These are phyloP conservation scores for Eulithis prunata DNA, from an alignment of 2,888 invertebrate genomes.

Conservation along the genomic window DNA sequence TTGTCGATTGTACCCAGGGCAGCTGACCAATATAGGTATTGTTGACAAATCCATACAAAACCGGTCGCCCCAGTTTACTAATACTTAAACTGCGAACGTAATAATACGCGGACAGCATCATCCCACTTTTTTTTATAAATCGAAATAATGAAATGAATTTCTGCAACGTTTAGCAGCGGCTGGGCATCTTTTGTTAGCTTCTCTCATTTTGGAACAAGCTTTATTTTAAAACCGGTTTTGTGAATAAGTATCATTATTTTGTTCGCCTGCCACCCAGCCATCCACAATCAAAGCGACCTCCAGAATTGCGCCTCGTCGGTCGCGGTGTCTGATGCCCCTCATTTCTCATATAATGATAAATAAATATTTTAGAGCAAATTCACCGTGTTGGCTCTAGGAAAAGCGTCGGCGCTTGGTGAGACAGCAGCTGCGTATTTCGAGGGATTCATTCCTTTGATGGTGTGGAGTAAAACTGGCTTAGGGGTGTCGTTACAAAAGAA, in stretches of 20 bases:
- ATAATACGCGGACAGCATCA: conserved; percentile 18
- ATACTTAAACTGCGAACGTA: not conserved
- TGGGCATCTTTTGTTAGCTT: conserved; percentile 41
- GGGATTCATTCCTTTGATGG: conserved; percentile 35
- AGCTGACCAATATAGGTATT: conserved; percentile 22
- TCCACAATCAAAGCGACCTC: conserved; percentile 28
- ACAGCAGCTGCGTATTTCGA: conserved; percentile 32
- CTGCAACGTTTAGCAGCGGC: conserved; percentile 26
- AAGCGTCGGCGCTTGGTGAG: not conserved
- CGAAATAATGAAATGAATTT: conserved; percentile 25
- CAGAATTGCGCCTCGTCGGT: conserved; percentile 24
- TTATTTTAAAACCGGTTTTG: conserved; percentile 41
- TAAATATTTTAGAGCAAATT: conserved; percentile 33
- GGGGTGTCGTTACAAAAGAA: conserved; percentile 28
- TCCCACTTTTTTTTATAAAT: conserved; percentile 28
- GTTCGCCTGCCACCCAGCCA: conserved; percentile 24
- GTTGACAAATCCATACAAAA: conserved; percentile 32
- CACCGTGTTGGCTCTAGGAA: conserved; percentile 24
- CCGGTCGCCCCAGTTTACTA: conserved; percentile 20
- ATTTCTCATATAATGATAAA: conserved; percentile 27
- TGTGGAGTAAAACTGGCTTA: conserved; percentile 26
- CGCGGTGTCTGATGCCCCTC: conserved; percentile 21
- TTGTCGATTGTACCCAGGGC: conserved; percentile 15
- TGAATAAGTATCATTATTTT: conserved; percentile 37
- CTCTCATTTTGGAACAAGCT: conserved; percentile 43